Evolutionary conservation across 2,888 invertebrate species (phyloP).

Genomic region (Sericinus montela): DNA sequence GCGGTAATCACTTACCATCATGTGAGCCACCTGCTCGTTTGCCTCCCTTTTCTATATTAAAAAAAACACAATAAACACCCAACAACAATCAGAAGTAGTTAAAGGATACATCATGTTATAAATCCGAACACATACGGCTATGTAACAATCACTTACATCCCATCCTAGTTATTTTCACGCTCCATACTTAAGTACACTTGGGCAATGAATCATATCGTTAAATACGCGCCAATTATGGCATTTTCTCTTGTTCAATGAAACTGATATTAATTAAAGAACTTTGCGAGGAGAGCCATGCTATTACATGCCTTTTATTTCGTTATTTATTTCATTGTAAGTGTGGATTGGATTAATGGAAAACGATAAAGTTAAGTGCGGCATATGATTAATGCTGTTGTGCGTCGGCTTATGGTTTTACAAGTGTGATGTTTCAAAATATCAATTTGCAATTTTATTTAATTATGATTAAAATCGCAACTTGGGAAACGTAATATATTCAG

Average conservation of each 20-base stretch:
- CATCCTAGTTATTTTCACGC: constrained; percentile 18
- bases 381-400: constrained; percentile 17
- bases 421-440: too few relatives aligned
- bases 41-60: too few relatives aligned
- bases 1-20: too few relatives aligned
- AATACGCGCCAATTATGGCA: constrained; percentile 45
- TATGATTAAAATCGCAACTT: too few relatives aligned
- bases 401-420: too few relatives aligned
- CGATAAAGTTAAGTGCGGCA: constrained; percentile 27
- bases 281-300: constrained; percentile 31
- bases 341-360: constrained; percentile 31
- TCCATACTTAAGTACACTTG: constrained; percentile 15
- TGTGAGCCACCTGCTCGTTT: too few relatives aligned
- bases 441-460: too few relatives aligned
- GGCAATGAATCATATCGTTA: constrained; percentile 47
- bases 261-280: constrained; percentile 47
- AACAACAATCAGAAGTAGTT: not conserved
- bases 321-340: constrained; percentile 38
- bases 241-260: constrained; percentile 34
- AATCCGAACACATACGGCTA: not conserved
- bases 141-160: constrained; percentile 6
- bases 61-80: too few relatives aligned
- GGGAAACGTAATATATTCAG: too few relatives aligned
- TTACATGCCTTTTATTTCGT: constrained; percentile 39
- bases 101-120: not conserved